Evolutionary conservation across 2,888 invertebrate genomes (phyloP).

Genomic region (Eulithis testata): DNA sequence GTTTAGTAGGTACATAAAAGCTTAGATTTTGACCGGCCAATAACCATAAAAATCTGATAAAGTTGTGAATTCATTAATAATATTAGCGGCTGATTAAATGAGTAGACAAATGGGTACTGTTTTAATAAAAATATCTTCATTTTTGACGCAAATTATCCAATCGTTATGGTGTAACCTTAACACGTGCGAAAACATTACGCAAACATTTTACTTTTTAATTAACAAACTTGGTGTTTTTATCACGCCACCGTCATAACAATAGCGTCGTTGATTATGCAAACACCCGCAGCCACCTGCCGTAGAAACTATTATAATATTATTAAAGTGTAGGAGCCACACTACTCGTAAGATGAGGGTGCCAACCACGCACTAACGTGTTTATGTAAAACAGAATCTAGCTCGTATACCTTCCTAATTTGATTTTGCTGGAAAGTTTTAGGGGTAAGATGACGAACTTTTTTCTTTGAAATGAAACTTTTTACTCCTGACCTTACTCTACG

Average conservation of each 20-base stretch:
- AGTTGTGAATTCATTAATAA: too few relatives aligned
- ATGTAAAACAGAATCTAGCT: constrained; percentile 55
- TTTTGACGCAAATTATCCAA: background rate
- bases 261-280: constrained; percentile 51
- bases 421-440: constrained; percentile 2
- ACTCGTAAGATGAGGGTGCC: constrained; percentile 47
- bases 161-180: background rate
- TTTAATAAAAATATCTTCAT: too few relatives aligned
- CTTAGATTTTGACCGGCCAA: constrained; percentile 7
- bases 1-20: constrained; percentile 3
- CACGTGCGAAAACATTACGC: background rate
- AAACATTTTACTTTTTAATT: constrained; percentile 17
- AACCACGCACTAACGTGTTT: constrained; percentile 56
- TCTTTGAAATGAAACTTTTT: constrained; percentile 10
- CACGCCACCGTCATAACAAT: constrained; percentile 33
- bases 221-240: constrained; percentile 35
- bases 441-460: constrained; percentile 6
- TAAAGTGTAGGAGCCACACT: constrained; percentile 36
- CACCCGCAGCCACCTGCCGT: constrained; percentile 50
- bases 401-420: constrained; percentile 24
- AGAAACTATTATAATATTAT: constrained; percentile 59
- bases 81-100: too few relatives aligned
- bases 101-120: too few relatives aligned
- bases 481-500: constrained; percentile 18
- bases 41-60: background rate